Evolutionary conservation across 2,113 vertebrate genomes (phyloP).

Genomic region (Festucalex cinctus): DNA sequence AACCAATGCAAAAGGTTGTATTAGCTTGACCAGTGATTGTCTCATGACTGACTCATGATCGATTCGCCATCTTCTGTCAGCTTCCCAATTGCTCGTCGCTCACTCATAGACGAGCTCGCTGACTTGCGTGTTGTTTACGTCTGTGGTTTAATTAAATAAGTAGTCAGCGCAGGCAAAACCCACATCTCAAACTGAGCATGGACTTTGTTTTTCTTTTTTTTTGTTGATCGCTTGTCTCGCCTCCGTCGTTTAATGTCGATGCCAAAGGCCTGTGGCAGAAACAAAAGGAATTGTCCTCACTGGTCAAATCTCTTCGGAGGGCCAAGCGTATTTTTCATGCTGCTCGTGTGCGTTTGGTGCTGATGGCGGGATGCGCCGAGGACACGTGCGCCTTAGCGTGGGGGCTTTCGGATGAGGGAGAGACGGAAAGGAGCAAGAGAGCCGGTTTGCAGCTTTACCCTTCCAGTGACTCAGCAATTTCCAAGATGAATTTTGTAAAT

Average conservation of each 20-base stretch:
- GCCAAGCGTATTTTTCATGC: not conserved
- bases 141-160: too few species aligned
- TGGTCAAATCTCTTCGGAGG: not conserved
- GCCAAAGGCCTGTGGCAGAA: not conserved
- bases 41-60: too few species aligned
- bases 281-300: not conserved
- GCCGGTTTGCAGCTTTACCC: constrained; percentile 41
- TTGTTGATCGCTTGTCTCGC: too few species aligned
- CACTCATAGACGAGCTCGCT: too few species aligned
- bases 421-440: constrained; percentile 44
- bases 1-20: too few species aligned
- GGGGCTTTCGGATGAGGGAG: constrained; percentile 38
- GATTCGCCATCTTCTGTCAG: too few species aligned
- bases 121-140: too few species aligned
- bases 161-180: too few species aligned
- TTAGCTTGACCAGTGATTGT: too few species aligned
- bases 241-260: not conserved
- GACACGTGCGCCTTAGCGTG: constrained; percentile 34
- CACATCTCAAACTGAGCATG: too few species aligned
- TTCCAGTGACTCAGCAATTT: constrained; percentile 67
- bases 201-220: not conserved
- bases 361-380: constrained; percentile 1
- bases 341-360: constrained; percentile 1
- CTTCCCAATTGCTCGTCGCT: too few species aligned
- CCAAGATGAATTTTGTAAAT: constrained; percentile 55